A percentile compares a stretch with the other conserved stretches of the same genome.
phyloP scores from a whole-genome alignment of 2,888 invertebrate genomes.

The Parnassius glacialis region DNA sequence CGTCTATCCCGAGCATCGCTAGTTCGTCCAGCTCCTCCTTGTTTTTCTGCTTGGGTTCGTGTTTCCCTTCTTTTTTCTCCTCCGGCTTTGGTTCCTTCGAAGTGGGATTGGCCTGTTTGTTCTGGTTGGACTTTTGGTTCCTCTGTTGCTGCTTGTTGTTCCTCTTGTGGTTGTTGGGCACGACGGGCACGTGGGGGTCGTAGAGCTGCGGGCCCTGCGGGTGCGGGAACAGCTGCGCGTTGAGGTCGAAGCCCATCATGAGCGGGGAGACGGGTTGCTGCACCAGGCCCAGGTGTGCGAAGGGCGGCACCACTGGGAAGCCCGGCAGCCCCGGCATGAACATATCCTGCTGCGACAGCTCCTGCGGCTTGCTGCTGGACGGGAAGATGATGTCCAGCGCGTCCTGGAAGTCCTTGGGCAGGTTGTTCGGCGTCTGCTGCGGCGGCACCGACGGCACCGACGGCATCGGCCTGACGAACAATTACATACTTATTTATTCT shows the following conservation, averaged over 20 bases:
- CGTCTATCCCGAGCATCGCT: slow-evolving; percentile 92
- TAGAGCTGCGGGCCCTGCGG: slow-evolving; percentile 57
- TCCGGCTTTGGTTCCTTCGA: background rate
- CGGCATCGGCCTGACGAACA: too few species aligned
- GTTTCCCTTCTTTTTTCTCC: slow-evolving; percentile 27
- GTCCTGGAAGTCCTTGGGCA: slow-evolving; percentile 84
- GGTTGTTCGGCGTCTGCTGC: slow-evolving; percentile 41
- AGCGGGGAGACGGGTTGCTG: slow-evolving; percentile 44
- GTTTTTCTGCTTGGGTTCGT: slow-evolving; percentile 48
- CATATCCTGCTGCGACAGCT: slow-evolving; percentile 36
- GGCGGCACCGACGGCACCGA: slow-evolving; percentile 25
- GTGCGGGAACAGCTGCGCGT: slow-evolving; percentile 51
- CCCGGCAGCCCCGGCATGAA: slow-evolving; percentile 38
- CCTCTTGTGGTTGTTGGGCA: slow-evolving; percentile 42
- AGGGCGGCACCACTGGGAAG: slow-evolving; percentile 41
- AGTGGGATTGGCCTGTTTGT: too few species aligned
- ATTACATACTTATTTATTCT: too few species aligned
- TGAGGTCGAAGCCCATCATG: slow-evolving; percentile 68
- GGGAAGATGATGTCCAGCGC: slow-evolving; percentile 85
- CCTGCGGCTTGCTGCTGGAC: slow-evolving; percentile 47
- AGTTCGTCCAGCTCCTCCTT: slow-evolving; percentile 85
- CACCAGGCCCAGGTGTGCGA: slow-evolving; percentile 36
- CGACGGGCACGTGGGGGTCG: slow-evolving; percentile 63
- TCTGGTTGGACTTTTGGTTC: background rate
- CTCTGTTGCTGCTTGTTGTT: background rate